Percentiles rank a stretch among this genome's conserved stretches.
phyloP scores from a whole-genome alignment of 1,140 invertebrate species.

The Bacillus rossius region DNA sequence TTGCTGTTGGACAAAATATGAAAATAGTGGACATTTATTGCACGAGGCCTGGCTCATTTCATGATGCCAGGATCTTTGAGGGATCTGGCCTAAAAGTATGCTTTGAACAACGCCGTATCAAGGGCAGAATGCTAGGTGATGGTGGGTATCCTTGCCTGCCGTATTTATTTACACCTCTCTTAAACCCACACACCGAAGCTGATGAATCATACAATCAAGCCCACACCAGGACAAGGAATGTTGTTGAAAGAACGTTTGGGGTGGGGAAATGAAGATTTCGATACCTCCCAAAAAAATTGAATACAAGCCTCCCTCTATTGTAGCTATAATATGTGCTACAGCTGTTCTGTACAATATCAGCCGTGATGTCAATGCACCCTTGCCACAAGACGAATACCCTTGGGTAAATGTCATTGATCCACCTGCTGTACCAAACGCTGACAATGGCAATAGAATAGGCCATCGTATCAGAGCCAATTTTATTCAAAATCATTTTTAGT shows the following conservation, averaged over 20 bases:
- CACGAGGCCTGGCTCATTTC: neutral
- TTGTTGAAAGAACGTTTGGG: too few species aligned
- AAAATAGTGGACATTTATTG: too few species aligned
- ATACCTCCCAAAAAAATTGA: slow-evolving; percentile 16
- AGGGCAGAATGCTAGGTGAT: neutral
- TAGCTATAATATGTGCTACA: neutral
- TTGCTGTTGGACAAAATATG: too few species aligned
- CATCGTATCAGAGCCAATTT: too few species aligned
- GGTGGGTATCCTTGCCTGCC: neutral
- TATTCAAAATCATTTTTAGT: too few species aligned
- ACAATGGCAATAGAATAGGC: too few species aligned
- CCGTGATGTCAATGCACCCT: too few species aligned
- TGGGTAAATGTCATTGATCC: too few species aligned
- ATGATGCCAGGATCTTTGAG: neutral
- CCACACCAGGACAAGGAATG: slow-evolving; percentile 22
- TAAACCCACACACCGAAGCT: neutral
- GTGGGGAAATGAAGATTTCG: too few species aligned
- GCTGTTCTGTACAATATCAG: slow-evolving; percentile 1
- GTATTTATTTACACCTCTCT: neutral
- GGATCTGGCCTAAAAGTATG: neutral
- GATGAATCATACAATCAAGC: slow-evolving; percentile 14
- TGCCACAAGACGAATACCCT: too few species aligned
- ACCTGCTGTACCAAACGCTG: too few species aligned
- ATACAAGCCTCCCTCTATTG: too few species aligned
- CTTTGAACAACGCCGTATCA: neutral